Evolutionary conservation across 2,888 invertebrate genomes (phyloP).

Genomic region (Phengaris alcon): DNA sequence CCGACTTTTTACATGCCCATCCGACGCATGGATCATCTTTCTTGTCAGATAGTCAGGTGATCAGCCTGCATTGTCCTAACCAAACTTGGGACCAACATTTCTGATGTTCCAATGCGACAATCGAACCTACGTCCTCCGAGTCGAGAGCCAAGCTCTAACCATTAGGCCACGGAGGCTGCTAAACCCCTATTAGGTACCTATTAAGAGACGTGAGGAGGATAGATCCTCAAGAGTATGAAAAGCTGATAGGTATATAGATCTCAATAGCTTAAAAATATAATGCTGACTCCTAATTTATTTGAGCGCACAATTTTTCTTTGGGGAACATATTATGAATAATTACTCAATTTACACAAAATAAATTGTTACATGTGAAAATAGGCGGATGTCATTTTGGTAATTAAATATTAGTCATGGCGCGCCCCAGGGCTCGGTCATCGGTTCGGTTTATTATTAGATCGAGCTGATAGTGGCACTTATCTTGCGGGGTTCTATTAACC

Average conservation of each 20-base stretch:
- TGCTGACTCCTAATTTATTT: background rate
- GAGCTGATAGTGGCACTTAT: slow-evolving; percentile 14
- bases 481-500: slow-evolving; percentile 12
- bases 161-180: too few relatives aligned
- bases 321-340: slow-evolving; percentile 1
- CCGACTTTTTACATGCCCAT: too few relatives aligned
- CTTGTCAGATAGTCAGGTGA: too few relatives aligned
- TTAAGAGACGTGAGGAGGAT: too few relatives aligned
- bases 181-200: too few relatives aligned
- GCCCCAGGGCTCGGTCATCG: slow-evolving; percentile 21
- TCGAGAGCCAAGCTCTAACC: too few relatives aligned
- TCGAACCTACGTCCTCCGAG: too few relatives aligned
- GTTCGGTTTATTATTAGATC: slow-evolving; percentile 11
- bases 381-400: slow-evolving; percentile 20
- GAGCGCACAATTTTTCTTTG: background rate
- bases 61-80: too few relatives aligned
- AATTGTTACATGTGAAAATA: slow-evolving; percentile 20
- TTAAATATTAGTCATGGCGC: slow-evolving; percentile 23
- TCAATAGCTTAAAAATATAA: background rate
- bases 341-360: slow-evolving; percentile 12
- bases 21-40: too few relatives aligned
- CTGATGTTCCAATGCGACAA: too few relatives aligned
- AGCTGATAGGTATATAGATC: background rate
- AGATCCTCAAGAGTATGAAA: too few relatives aligned
- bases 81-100: too few relatives aligned